Evolutionary conservation across 2,888 invertebrate genomes (phyloP).

Genomic region (Cantharis nigra): DNA sequence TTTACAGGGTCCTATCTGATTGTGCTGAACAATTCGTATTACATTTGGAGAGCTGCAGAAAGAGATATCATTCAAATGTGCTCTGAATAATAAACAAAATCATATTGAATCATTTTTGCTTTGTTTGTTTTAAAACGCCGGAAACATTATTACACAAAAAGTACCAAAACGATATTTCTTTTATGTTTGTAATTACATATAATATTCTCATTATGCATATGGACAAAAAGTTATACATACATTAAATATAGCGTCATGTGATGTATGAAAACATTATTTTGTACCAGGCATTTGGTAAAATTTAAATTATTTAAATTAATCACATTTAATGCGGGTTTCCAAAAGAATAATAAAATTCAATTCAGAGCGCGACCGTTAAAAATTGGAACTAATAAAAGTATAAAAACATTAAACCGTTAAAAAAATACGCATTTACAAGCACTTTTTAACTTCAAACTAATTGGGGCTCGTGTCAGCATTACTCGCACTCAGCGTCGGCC

Average conservation of each 20-base stretch:
- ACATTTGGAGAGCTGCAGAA: constrained; percentile 30
- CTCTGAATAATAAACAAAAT: constrained; percentile 28
- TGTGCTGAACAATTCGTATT: constrained; percentile 31
- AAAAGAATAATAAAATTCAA: constrained; percentile 16
- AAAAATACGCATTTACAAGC: constrained; percentile 39
- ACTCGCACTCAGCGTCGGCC: constrained; percentile 42
- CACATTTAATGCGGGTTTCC: background rate
- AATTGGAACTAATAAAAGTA: constrained; percentile 36
- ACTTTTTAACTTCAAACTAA: constrained; percentile 45
- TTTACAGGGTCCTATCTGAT: constrained; percentile 32
- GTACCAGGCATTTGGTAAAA: background rate
- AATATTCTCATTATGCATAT: constrained; percentile 1
- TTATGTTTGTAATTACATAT: constrained; percentile 5
- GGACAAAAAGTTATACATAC: background rate
- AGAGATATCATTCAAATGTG: constrained; percentile 31
- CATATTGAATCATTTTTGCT: constrained; percentile 26
- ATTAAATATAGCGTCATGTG: background rate
- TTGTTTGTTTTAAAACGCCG: constrained; percentile 19
- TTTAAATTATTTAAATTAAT: background rate
- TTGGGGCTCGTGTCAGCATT: constrained; percentile 45
- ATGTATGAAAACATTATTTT: background rate
- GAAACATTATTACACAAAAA: constrained; percentile 23
- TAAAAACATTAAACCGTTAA: constrained; percentile 33
- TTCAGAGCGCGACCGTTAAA: constrained; percentile 19
- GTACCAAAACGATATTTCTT: constrained; percentile 12